Percentiles rank a stretch among this genome's conserved stretches.
phyloP scores from a whole-genome alignment of 2,797 vertebrate species.

The Eulemur albifrons region DNA sequence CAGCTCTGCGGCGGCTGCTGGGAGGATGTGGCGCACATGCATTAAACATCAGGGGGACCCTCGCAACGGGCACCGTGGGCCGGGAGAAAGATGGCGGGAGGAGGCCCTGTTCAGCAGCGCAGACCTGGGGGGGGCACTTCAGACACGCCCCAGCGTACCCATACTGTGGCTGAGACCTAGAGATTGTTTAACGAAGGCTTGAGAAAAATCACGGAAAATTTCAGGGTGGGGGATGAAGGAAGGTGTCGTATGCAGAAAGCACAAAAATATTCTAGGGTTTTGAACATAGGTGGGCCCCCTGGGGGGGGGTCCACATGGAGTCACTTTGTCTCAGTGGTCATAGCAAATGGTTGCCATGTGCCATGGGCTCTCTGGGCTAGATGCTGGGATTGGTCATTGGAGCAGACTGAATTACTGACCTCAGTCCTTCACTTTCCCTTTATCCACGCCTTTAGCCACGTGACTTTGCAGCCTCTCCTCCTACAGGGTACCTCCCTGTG shows the following conservation, averaged over 20 bases:
- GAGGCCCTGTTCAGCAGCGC: no score
- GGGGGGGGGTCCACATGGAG: neutral
- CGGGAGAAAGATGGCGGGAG: neutral
- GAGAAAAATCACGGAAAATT: neutral
- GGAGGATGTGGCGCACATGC: slow-evolving; percentile 72
- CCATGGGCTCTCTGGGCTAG: neutral
- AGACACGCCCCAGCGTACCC: accelerated
- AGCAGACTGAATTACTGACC: no score
- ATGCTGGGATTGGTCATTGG: neutral
- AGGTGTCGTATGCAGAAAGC: neutral
- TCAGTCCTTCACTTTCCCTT: neutral
- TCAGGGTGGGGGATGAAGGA: neutral
- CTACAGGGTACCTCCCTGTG: accelerated
- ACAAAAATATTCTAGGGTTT: neutral
- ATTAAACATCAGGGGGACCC: slow-evolving; percentile 66
- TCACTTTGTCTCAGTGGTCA: accelerated
- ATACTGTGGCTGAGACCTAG: accelerated
- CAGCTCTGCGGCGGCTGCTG: slow-evolving; percentile 72
- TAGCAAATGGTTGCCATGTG: accelerated
- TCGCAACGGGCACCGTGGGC: neutral
- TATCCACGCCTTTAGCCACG: neutral
- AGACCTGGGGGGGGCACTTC: neutral
- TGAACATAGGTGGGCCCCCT: neutral
- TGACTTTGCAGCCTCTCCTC: neutral
- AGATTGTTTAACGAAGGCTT: neutral